Base-by-base conservation (phyloP, 2,113 vertebrate genomes). In the Arenaria interpres region DNA sequence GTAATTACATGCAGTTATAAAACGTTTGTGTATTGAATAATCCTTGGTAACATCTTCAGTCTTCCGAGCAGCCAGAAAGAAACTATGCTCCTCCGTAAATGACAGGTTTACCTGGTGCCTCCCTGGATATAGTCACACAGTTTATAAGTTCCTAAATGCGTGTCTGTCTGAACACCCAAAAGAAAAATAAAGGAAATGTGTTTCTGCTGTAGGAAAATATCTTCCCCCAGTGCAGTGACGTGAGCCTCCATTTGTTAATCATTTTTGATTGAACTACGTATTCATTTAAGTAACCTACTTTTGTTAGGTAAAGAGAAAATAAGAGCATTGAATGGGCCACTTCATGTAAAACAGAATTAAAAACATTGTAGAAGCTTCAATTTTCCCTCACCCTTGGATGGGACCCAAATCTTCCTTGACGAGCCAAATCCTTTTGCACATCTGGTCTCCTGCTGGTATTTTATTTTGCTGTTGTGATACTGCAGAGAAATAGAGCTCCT, bases 371-470 rank as follows among this genome's bases (percentile, higher is more conserved):
- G 63, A 37, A 71, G 59, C 59, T 77, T 79, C 3, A 7, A 2
- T 89, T 88, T 94, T 90, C 63, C 35, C 35, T 84, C 39, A 35
- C n/a, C 19, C 50, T 93, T 96, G 80, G 81, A 78, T 16, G 15
- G 17, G 22, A 50, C 71, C 30, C 82, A 88, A 43, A 35, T 69
- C 67, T 73, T 88, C 56, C 48, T 37, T 51, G 56, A 67, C 1
- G 1, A 94, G 85, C 35, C 90, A 81, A 45, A 56, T 51, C 66
- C 72, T 68, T 86, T 86, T 92, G 73, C 68, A 80, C 59, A 74
- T 69, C 72, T 88, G 75, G 25, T 92, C 64, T 90, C 90, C 79
- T 88, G 85, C 88, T 91, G 48, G 14, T 87, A 27, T 78, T 91
- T 69, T 86, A 19, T 86, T 95, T 94, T 94, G 39, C 85, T 95